phyloP scores from a whole-genome alignment of 2,888 invertebrate genomes.

The Cephus rjabovi region DNA sequence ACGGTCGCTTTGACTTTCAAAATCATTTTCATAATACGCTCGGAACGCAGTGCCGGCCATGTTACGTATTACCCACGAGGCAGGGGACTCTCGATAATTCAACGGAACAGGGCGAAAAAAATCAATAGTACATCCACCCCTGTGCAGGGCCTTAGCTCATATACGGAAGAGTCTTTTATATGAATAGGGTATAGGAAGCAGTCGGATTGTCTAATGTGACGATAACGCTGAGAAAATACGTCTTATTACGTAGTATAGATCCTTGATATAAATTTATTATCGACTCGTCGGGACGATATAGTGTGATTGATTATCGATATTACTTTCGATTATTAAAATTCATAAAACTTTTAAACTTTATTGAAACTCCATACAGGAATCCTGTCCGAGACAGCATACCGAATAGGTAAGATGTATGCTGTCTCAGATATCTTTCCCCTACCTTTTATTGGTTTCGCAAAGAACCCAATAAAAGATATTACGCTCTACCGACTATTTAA shows the following conservation, averaged over 20 bases:
- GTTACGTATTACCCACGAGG: neutral
- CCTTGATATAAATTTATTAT: neutral
- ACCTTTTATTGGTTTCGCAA: no score
- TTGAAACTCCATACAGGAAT: neutral
- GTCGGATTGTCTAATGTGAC: neutral
- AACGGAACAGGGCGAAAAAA: slow-evolving; percentile 55
- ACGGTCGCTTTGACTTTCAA: neutral
- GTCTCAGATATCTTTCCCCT: no score
- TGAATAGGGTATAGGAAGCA: neutral
- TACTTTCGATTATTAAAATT: neutral
- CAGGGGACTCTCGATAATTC: slow-evolving; percentile 54
- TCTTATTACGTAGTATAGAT: neutral
- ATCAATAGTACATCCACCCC: slow-evolving; percentile 59
- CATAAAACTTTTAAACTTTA: neutral
- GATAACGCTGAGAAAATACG: neutral
- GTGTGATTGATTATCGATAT: neutral
- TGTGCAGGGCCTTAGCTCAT: slow-evolving; percentile 17
- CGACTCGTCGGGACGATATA: neutral
- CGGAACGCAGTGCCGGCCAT: neutral
- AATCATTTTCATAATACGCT: neutral
- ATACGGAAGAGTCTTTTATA: neutral
- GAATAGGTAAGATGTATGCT: neutral
- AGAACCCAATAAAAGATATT: no score
- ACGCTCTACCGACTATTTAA: no score
- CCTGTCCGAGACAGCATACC: neutral